Evolutionary conservation across 2,888 invertebrate species (phyloP), one percentile per base, ranked within the genome.

Genomic region (Gymnoscelis rufifasciata): DNA sequence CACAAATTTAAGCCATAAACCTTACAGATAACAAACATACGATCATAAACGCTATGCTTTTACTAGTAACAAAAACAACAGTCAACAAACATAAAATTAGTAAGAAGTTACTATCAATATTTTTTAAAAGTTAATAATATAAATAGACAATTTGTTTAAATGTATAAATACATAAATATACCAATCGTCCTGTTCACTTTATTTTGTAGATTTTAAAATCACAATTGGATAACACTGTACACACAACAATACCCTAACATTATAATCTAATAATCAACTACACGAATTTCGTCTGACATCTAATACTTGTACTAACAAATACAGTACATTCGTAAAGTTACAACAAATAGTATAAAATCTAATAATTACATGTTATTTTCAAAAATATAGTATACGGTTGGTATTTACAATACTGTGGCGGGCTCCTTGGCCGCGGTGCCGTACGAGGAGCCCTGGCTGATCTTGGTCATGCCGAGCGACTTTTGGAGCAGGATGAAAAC

Each of bases 381-480:
- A 51, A 49, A 53, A 58, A 58, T 56, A 56, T 52, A 54, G 52
- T 52, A 52, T 56, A 56, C 56, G 39, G 49, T 47, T 42, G 52
- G 54, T 58, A 54, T 56, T 49, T 44, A 46, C 45, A 41, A 55
- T 53, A 53, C 51, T 53, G 53, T 14, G 43, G 23, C 31, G 57
- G 48, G 54, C 71, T 90, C 90, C 60, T 89, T 86, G 49, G 90
- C 89, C 54, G 84, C 90, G 40, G 90, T 86, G 53, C 96, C 96
- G 71, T 96, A 96, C 4, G 93, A 93, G 19, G 96, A 96, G 28
- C 92, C 94, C 78, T 94, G 93, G 70, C 93, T 94, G 62, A 95
- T 95, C 80, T 95, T 92, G 1, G 95, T 94, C 92, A 94, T 93
- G 40, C 93, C 93, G 64, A 96, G 94, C 35, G 94, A 91, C 75